phyloP scores from a whole-genome alignment of 2,113 vertebrate genomes.

The Phalacrocorax aristotelis region DNA sequence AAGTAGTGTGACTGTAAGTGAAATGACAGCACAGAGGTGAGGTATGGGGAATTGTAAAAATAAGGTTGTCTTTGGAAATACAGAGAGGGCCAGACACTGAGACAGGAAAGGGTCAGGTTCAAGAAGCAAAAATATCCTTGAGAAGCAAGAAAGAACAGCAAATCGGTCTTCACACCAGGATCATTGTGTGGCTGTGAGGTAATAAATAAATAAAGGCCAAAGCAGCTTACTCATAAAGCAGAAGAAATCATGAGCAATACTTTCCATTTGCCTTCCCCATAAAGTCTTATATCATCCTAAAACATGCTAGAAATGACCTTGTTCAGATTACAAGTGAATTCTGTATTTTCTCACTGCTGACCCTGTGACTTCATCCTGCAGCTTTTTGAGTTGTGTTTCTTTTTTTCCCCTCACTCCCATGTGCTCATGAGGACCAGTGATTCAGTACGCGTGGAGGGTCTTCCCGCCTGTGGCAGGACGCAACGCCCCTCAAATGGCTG shows the following conservation, averaged over 20 bases:
- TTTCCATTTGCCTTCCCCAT: conserved; percentile 39
- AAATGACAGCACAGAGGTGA: background rate
- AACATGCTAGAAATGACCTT: conserved; percentile 34
- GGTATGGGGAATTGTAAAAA: background rate
- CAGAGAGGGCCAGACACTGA: background rate
- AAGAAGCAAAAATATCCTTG: background rate
- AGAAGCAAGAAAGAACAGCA: background rate
- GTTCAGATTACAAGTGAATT: conserved; percentile 13
- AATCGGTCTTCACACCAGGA: conserved; percentile 3
- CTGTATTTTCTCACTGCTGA: conserved; percentile 44
- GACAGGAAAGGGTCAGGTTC: background rate
- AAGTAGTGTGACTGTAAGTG: background rate
- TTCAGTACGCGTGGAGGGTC: rapidly evolving
- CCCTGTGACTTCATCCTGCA: conserved; percentile 31
- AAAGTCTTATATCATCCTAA: conserved; percentile 38
- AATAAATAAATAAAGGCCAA: conserved; percentile 60
- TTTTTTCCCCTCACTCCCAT: background rate
- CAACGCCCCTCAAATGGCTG: background rate
- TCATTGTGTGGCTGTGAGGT: background rate
- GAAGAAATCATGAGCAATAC: conserved; percentile 33
- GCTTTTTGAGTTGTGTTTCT: background rate
- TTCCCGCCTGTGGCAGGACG: background rate
- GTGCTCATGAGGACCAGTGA: rapidly evolving
- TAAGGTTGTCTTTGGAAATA: background rate
- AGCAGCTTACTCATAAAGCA: conserved; percentile 52